Conservation (phyloP, 2,797 vertebrate species). For the Sphenopsis melanotis region DNA sequence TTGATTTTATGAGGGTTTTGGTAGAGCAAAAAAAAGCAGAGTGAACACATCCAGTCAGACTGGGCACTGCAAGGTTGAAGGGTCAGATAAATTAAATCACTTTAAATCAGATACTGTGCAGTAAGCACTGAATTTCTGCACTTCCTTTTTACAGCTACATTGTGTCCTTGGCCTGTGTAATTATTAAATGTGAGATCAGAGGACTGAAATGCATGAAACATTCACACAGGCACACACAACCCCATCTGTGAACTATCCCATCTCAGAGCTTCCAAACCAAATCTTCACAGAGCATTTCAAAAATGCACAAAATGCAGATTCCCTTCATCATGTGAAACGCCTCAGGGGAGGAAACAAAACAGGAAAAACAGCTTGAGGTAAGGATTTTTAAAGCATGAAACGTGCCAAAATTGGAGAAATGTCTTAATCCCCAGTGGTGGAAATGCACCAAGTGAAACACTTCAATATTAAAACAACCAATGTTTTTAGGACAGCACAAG, state of each 20-base stretch:
- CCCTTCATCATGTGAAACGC: background rate
- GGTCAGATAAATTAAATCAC: too few relatives aligned
- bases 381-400: background rate
- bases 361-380: background rate
- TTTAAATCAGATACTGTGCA: too few relatives aligned
- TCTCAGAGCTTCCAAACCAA: background rate
- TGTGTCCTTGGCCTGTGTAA: background rate
- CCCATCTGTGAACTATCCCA: fast-evolving
- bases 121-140: background rate
- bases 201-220: background rate
- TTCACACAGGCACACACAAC: background rate
- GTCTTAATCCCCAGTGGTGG: background rate
- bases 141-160: background rate
- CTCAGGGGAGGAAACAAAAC: background rate
- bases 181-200: background rate
- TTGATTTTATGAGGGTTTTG: background rate
- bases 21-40: background rate
- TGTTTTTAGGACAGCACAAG: background rate
- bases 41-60: background rate
- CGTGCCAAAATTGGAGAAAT: background rate
- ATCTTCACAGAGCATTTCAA: background rate
- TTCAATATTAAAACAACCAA: background rate
- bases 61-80: background rate
- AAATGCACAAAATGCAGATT: background rate
- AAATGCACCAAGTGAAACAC: background rate